Evolutionary conservation across 2,888 invertebrate species (phyloP), one percentile per base, ranked within the genome.

Genomic region (Agrilus cyanescens): DNA sequence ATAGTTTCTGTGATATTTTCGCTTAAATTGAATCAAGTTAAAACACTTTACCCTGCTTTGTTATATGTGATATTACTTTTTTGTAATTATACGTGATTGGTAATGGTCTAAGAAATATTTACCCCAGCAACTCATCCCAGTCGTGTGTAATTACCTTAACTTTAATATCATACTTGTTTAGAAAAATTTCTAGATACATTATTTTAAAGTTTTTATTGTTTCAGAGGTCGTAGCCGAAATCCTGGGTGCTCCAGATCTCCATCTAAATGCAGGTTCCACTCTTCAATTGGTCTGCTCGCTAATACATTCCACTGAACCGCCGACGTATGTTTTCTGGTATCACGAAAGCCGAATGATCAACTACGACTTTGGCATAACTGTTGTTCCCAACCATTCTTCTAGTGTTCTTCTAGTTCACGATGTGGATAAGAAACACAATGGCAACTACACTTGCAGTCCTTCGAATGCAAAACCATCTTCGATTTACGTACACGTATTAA

Each of bases 371-470:
- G 74, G 74, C 0, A 72, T 76, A 6, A 61, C 63, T 47, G 74
- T 76, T 16, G 67, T 68, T 45, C 69, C 69, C 29, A 76, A 73
- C 32, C 66, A 72, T 29, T 72, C 76, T 46, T 76, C 77, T 32
- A 84, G 83, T 52, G 75, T 81, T 48, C 70, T 85, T 37, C 74
- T 80, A 43, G 75, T 83, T 39, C 75, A 77, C 20, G 78, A 80
- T 54, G 81, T 80, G 1, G 66, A 67, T 46, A 67, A 65, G 50
- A 65, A 61, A 41, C 80, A 81, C 56, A 78, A 80, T 20, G 82
- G 82, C 6, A 81, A 80, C 65, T 82, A 81, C 63, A 81, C 80
- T 12, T 81, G 82, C 55, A 75, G 75, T 1, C 80, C 81, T 15
- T 73, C 76, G 6, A 80, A 80, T 32, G 78, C 79, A 12, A 70